These are phyloP conservation scores for Plutomurus gul DNA, from an alignment of 1,140 invertebrate genomes.

Conservation along the genomic window DNA sequence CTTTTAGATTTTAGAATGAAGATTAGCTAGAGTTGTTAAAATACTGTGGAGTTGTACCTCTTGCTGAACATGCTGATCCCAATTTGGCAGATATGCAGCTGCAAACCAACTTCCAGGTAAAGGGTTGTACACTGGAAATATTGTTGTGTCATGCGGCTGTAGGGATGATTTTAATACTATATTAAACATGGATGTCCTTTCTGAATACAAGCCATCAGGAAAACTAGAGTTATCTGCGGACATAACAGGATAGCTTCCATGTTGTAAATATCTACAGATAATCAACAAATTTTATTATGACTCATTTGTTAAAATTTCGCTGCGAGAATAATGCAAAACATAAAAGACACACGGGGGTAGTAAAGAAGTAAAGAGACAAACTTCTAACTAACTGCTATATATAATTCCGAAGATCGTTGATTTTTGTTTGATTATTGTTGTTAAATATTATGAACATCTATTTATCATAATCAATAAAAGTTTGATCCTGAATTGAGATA, in stretches of 20 bases:
- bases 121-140: slow-evolving; percentile 66
- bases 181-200: slow-evolving; percentile 56
- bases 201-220: slow-evolving; percentile 63
- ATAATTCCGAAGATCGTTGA: too few relatives aligned
- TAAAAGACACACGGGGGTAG: background rate
- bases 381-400: too few relatives aligned
- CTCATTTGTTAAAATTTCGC: background rate
- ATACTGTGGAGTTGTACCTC: slow-evolving; percentile 57
- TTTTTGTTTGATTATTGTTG: too few relatives aligned
- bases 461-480: too few relatives aligned
- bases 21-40: background rate
- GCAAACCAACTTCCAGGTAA: slow-evolving; percentile 78
- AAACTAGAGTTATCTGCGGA: slow-evolving; percentile 74
- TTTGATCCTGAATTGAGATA: too few relatives aligned
- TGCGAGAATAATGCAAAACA: background rate
- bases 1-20: background rate
- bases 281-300: background rate
- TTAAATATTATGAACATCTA: too few relatives aligned
- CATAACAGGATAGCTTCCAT: slow-evolving; percentile 76
- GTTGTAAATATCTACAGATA: slow-evolving; percentile 62
- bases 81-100: slow-evolving; percentile 72
- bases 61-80: slow-evolving; percentile 64
- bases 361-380: too few relatives aligned
- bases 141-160: slow-evolving; percentile 60
- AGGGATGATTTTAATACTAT: slow-evolving; percentile 61